Percentiles rank a stretch among this genome's conserved stretches.
Conservation (phyloP, 2,113 vertebrate species). For the Rhagologus leucostigma region DNA sequence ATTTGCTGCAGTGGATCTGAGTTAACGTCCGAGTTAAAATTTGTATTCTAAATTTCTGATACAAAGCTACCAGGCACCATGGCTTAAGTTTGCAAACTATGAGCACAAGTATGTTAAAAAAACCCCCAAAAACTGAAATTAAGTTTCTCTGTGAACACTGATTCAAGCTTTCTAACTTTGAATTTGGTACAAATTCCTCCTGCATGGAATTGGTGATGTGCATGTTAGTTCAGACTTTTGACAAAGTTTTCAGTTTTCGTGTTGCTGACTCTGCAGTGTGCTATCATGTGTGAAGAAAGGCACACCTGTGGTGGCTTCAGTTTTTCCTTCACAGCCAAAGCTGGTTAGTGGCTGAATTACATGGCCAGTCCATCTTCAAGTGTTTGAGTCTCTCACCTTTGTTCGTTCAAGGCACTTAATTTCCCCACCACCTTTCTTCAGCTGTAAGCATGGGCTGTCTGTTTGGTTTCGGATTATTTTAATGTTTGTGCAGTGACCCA, state of each 20-base stretch:
- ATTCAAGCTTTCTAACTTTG: background rate
- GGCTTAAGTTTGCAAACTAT: background rate
- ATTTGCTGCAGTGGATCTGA: background rate
- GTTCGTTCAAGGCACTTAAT: background rate
- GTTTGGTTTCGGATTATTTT: background rate
- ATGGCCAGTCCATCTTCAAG: background rate
- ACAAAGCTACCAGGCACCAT: background rate
- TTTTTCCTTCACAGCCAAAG: background rate
- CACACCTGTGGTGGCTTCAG: background rate
- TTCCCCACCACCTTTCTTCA: background rate
- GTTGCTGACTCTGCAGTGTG: background rate
- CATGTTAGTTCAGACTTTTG: background rate
- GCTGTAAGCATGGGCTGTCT: background rate
- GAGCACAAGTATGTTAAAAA: background rate
- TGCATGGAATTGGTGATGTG: background rate
- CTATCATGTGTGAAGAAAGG: background rate
- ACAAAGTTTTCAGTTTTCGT: background rate
- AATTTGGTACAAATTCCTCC: background rate
- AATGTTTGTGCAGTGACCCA: background rate
- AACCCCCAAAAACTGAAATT: rapidly evolving
- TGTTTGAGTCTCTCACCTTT: background rate
- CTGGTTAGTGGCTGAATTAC: background rate
- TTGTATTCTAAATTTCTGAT: background rate
- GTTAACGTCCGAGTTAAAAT: background rate
- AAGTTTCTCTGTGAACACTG: background rate